phyloP scores from a whole-genome alignment of 2,113 vertebrate genomes.

The Seriola rivoliana region DNA sequence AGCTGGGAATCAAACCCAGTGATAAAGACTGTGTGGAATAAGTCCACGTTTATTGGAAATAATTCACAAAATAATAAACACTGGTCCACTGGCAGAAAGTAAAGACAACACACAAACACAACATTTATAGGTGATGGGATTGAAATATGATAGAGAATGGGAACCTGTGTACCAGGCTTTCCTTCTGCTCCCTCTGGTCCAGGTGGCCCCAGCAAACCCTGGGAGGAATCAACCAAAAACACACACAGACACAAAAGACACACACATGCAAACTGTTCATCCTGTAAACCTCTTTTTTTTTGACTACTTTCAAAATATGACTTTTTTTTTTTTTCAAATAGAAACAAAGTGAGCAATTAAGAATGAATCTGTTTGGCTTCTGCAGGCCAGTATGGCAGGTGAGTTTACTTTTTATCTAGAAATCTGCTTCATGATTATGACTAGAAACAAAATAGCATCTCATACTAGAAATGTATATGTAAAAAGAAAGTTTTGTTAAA shows the following conservation, averaged over 20 bases:
- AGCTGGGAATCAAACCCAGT: background rate
- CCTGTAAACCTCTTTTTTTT: background rate
- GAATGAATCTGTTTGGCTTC: background rate
- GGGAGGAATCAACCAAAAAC: conserved; percentile 46
- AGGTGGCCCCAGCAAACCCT: conserved; percentile 86
- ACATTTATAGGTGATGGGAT: conserved; percentile 69
- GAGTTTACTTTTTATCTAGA: background rate
- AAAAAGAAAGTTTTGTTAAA: background rate
- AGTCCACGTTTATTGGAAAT: background rate
- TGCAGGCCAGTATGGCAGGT: background rate
- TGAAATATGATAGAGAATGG: conserved; percentile 87
- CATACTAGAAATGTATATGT: no score
- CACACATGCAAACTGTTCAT: conserved; percentile 7
- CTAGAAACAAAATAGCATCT: background rate
- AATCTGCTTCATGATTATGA: background rate
- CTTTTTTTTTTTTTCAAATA: background rate
- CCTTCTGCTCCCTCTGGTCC: conserved; percentile 87
- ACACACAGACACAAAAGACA: conserved; percentile 25
- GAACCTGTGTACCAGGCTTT: conserved; percentile 92
- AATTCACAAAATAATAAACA: background rate
- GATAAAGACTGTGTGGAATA: conserved; percentile 6
- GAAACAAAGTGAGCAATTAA: background rate
- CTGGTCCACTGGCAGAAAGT: background rate
- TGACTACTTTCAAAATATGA: background rate
- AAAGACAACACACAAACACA: conserved; percentile 2